A percentile compares a stretch with the other conserved stretches of the same genome.
These are phyloP conservation scores for Lobophora halterata DNA, from an alignment of 2,888 invertebrate species.

Conservation along the genomic window DNA sequence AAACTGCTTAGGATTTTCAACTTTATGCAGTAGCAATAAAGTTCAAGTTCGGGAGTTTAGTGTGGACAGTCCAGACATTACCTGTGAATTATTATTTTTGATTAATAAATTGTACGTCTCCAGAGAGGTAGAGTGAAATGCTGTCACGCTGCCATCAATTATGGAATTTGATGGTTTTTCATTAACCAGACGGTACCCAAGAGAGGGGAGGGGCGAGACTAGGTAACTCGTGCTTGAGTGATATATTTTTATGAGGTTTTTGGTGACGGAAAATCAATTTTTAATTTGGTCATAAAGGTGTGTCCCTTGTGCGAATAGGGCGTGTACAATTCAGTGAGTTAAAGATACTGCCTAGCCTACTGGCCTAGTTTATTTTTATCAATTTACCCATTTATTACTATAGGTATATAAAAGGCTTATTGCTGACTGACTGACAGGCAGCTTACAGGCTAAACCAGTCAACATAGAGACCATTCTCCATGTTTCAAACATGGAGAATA, in stretches of 20 bases:
- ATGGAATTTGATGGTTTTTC: conserved; percentile 77
- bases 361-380: no score
- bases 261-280: conserved; percentile 24
- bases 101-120: conserved; percentile 78
- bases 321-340: conserved; percentile 1
- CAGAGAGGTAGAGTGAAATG: conserved; percentile 50
- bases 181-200: conserved; percentile 64
- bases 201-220: conserved; percentile 37
- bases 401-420: no score
- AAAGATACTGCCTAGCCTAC: background rate
- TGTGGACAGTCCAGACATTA: conserved; percentile 54
- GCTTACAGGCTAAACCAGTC: no score
- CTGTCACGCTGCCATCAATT: conserved; percentile 63
- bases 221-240: conserved; percentile 31
- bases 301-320: conserved; percentile 4
- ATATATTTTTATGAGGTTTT: conserved; percentile 24
- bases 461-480: no score
- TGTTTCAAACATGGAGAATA: no score
- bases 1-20: conserved; percentile 32
- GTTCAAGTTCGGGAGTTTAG: conserved; percentile 9
- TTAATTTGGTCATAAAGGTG: conserved; percentile 17
- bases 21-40: conserved; percentile 3
- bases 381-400: no score
- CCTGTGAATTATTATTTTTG: conserved; percentile 80
- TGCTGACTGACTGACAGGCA: no score